Conservation (phyloP, 1,140 invertebrate genomes). For the Caerostris extrusa region DNA sequence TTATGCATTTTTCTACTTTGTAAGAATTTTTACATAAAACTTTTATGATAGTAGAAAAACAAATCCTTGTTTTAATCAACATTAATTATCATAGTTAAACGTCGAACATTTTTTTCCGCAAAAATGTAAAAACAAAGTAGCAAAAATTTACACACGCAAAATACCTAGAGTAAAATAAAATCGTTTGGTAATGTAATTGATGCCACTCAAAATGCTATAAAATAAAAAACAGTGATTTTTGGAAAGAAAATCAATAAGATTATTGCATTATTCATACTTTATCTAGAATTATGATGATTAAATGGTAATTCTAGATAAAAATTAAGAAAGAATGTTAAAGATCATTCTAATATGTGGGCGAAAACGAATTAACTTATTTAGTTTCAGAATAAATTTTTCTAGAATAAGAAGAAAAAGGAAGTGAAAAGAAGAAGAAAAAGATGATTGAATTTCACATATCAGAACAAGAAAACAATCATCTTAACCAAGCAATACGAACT, state of each 20-base stretch:
- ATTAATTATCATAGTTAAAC: background rate
- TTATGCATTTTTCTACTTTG: too few relatives aligned
- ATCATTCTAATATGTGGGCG: background rate
- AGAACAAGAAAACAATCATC: background rate
- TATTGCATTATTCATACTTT: constrained; percentile 20
- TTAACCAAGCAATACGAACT: background rate
- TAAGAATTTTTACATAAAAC: too few relatives aligned
- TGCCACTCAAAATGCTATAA: background rate
- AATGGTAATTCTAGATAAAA: background rate
- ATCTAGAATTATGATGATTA: background rate
- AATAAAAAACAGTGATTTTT: background rate
- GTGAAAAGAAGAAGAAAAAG: background rate
- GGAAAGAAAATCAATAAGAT: background rate
- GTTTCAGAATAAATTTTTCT: background rate
- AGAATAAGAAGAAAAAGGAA: background rate
- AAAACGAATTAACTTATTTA: background rate
- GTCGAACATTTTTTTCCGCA: background rate
- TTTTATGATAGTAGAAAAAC: background rate
- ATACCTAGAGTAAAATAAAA: background rate
- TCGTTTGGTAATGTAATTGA: constrained; percentile 6
- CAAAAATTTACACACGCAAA: background rate
- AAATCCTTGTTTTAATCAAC: background rate
- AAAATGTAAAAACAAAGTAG: background rate
- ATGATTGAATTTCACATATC: background rate
- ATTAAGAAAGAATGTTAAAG: background rate